phyloP scores from a whole-genome alignment of 2,888 invertebrate genomes.

The Automeris io region DNA sequence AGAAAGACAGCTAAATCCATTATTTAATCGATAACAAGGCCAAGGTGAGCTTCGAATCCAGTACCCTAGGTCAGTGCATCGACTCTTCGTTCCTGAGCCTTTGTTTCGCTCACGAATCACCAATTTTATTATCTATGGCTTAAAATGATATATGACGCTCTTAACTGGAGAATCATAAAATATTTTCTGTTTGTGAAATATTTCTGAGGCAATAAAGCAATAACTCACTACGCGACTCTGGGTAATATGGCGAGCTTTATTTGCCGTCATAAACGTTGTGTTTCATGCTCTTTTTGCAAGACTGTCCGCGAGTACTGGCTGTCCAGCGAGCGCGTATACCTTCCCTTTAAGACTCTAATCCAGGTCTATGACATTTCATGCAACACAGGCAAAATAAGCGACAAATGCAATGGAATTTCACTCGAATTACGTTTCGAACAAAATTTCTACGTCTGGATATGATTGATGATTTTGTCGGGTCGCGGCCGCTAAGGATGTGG shows the following conservation, averaged over 20 bases:
- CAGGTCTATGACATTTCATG: no score
- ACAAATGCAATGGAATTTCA: no score
- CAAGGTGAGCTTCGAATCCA: no score
- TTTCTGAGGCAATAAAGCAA: conserved; percentile 77
- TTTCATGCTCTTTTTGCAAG: conserved; percentile 70
- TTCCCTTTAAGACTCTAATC: no score
- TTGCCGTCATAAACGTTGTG: conserved; percentile 73
- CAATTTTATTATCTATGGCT: conserved; percentile 76
- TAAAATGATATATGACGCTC: conserved; percentile 74
- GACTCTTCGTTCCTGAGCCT: conserved; percentile 40
- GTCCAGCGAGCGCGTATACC: conserved; percentile 53
- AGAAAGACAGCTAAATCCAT: no score
- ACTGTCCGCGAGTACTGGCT: conserved; percentile 20
- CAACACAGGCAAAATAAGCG: no score
- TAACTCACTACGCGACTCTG: conserved; percentile 75
- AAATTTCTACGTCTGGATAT: no score
- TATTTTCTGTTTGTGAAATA: conserved; percentile 78
- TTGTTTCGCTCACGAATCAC: conserved; percentile 69
- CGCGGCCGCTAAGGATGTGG: no score
- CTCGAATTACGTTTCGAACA: no score
- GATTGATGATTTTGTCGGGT: no score
- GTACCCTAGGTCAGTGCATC: conserved; percentile 8
- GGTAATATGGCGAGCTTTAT: conserved; percentile 73
- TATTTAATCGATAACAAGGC: no score
- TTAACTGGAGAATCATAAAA: conserved; percentile 77